A percentile compares a stretch with the other conserved stretches of the same genome.
These are phyloP conservation scores for Glyptemys insculpta DNA, from an alignment of 2,797 vertebrate genomes.

Conservation along the genomic window DNA sequence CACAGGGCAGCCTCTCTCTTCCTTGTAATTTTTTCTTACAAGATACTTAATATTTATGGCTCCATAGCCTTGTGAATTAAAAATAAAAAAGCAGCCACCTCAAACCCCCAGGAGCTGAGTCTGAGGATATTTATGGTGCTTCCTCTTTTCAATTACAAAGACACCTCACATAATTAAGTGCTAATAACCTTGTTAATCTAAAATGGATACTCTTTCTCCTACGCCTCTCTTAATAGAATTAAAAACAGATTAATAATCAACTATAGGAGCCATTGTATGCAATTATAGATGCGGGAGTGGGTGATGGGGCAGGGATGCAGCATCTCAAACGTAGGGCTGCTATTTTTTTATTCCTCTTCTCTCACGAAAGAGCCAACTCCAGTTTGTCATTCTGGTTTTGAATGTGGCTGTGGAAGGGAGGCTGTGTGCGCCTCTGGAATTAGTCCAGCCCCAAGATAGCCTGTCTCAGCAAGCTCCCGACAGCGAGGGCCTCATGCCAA, in stretches of 20 bases:
- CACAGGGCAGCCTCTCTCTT: slow-evolving; percentile 40
- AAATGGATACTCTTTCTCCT: slow-evolving; percentile 77
- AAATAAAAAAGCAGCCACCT: not conserved
- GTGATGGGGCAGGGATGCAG: not conserved
- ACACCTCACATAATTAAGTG: slow-evolving; percentile 77
- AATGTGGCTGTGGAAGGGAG: not conserved
- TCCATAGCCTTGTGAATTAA: slow-evolving; percentile 36
- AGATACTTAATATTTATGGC: slow-evolving; percentile 70
- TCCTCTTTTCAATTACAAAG: slow-evolving; percentile 78
- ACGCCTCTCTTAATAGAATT: slow-evolving; percentile 76
- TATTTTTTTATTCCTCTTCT: not conserved
- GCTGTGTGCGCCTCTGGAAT: not conserved
- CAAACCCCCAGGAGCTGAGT: slow-evolving; percentile 29
- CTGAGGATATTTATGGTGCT: slow-evolving; percentile 57
- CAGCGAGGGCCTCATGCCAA: not conserved
- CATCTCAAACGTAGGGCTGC: not conserved
- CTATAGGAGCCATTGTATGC: fast-evolving
- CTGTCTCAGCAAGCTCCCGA: not conserved
- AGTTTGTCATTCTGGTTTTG: not conserved
- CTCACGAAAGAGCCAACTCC: not conserved
- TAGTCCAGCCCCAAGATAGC: not conserved
- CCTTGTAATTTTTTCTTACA: slow-evolving; percentile 15
- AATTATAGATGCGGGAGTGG: not conserved
- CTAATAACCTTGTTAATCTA: slow-evolving; percentile 81
- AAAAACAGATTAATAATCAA: slow-evolving; percentile 61